Evolutionary conservation across 1,140 invertebrate genomes (phyloP).

Genomic region (Drosophila leontia): DNA sequence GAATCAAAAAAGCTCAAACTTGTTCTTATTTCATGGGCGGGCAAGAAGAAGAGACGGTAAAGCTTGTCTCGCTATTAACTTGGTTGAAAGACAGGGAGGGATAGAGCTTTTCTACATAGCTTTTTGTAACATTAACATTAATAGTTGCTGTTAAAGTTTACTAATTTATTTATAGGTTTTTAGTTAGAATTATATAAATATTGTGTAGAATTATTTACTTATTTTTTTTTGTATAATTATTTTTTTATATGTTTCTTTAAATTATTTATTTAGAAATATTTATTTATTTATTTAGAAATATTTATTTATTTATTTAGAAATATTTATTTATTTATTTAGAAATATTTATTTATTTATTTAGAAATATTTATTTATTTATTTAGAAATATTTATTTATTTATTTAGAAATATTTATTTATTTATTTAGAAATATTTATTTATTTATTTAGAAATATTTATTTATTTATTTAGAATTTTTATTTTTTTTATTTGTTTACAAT

Average conservation of each 20-base stretch:
- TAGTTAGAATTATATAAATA: too few relatives aligned
- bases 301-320: too few relatives aligned
- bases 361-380: too few relatives aligned
- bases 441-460: too few relatives aligned
- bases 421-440: background rate
- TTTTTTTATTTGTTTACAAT: background rate
- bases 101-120: background rate
- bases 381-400: background rate
- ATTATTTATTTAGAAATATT: too few relatives aligned
- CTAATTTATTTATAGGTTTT: background rate
- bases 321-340: too few relatives aligned
- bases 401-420: background rate
- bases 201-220: background rate
- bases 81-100: background rate
- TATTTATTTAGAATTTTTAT: too few relatives aligned
- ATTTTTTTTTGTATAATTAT: background rate
- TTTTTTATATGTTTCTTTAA: too few relatives aligned
- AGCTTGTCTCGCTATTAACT: background rate
- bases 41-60: background rate
- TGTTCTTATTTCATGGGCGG: background rate
- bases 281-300: too few relatives aligned
- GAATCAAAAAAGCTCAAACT: slow-evolving; percentile 15
- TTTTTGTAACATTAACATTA: background rate
- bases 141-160: background rate
- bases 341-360: background rate